A percentile compares a stretch with the other conserved stretches of the same genome.
Conservation (phyloP, 2,888 invertebrate genomes). For the Lordiphosa fenestrarum region DNA sequence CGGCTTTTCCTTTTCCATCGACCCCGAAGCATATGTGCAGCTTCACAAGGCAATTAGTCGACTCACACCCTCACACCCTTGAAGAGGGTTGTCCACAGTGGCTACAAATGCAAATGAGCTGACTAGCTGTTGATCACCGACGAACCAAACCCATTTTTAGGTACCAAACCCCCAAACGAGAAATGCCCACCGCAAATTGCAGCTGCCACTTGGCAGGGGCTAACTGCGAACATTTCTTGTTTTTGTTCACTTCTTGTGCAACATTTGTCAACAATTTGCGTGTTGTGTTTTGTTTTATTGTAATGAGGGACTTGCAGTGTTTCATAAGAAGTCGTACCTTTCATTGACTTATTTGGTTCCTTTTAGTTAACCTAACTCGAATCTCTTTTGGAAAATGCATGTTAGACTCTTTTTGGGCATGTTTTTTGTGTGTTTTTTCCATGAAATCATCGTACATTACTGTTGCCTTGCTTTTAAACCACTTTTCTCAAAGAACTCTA, state of each 20-base stretch:
- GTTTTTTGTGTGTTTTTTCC: too few relatives aligned
- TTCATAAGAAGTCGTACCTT: too few relatives aligned
- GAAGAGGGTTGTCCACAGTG: constrained; percentile 1
- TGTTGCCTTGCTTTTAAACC: too few relatives aligned
- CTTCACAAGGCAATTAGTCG: constrained; percentile 62
- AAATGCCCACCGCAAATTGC: constrained; percentile 7
- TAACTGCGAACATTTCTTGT: constrained; percentile 5
- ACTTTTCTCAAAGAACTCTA: too few relatives aligned
- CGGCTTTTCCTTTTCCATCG: constrained; percentile 7
- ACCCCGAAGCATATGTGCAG: constrained; percentile 52
- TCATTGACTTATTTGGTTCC: too few relatives aligned
- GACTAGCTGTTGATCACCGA: constrained; percentile 16
- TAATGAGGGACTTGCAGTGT: neutral
- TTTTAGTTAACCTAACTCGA: too few relatives aligned
- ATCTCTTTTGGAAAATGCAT: too few relatives aligned
- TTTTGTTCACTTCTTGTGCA: constrained; percentile 5
- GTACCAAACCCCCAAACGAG: constrained; percentile 10
- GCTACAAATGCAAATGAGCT: constrained; percentile 27
- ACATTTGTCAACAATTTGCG: constrained; percentile 31
- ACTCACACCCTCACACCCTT: constrained; percentile 45
- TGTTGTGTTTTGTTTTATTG: neutral
- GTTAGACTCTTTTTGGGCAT: too few relatives aligned
- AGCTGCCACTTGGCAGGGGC: constrained; percentile 16
- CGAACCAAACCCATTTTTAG: constrained; percentile 10
- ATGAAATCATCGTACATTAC: too few relatives aligned